Conservation (phyloP, 2,113 vertebrate species). For the Oceanites oceanicus region DNA sequence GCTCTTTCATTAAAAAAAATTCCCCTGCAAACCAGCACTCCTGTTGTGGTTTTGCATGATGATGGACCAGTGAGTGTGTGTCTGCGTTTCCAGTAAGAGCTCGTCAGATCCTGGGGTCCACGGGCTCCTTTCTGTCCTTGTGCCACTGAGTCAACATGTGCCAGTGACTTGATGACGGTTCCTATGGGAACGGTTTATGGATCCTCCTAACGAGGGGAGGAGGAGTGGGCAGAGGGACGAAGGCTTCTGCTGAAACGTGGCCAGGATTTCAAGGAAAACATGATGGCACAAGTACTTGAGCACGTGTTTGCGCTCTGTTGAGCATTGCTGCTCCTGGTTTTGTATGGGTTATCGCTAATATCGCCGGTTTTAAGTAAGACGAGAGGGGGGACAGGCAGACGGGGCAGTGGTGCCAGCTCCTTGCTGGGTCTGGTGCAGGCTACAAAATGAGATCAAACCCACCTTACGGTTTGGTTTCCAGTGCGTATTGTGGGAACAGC, state of each 20-base stretch:
- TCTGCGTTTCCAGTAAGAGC: not conserved
- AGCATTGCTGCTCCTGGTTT: not conserved
- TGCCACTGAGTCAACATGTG: not conserved
- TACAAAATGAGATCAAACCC: fast-evolving
- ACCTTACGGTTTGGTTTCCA: not conserved
- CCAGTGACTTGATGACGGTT: not conserved
- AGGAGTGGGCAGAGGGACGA: not conserved
- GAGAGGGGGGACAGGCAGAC: fast-evolving
- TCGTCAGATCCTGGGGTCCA: fast-evolving
- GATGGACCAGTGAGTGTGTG: not conserved
- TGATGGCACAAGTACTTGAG: not conserved
- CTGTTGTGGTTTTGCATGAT: not conserved
- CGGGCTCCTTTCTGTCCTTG: not conserved
- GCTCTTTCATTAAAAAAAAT: not conserved
- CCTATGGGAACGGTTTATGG: not conserved
- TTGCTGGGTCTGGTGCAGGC: not conserved
- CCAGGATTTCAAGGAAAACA: not conserved
- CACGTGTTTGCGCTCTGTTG: not conserved
- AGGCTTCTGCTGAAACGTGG: not conserved
- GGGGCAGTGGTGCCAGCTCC: not conserved
- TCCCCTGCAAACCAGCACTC: not conserved
- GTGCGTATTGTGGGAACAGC: fast-evolving
- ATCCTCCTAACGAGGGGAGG: not conserved
- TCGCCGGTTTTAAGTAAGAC: not conserved
- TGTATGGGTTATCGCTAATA: fast-evolving